Evolutionary conservation across 2,888 invertebrate species (phyloP), one percentile per base, ranked within the genome.

Genomic region (Synergus japonicus): DNA sequence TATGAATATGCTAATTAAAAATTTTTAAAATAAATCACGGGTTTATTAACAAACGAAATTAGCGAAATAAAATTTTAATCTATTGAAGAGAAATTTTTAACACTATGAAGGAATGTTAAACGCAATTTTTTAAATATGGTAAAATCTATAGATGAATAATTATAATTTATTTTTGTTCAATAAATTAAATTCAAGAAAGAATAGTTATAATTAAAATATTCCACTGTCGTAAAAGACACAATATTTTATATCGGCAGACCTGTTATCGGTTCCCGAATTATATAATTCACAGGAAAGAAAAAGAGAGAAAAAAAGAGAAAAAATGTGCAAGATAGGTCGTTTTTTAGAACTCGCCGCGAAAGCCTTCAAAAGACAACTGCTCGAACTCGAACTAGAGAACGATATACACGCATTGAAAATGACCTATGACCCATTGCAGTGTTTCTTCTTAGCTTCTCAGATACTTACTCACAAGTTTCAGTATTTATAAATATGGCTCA

Each of bases 381-480:
- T 79, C 77, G 77, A 67, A 81, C 78, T 63, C 77, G 77, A 67
- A 81, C 78, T 63, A 78, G 76, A 49, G 77, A 81, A 82, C 76
- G 67, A 69, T 64, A 80, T 79, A 79, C 80, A 79, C 78, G 66
- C 81, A 79, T 79, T 80, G 67, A 76, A 67, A 82, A 83, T 83
- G 83, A 83, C 82, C 83, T 82, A 77, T 82, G 82, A 79, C 78
- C 83, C 76, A 64, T 43, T 76, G 76, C 78, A 79, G 77, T 76
- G 67, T 78, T 67, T 73, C 65, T 82, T 29, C 29, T 29, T 80
- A 77, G 77, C 69, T 80, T 78, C 37, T 73, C 73, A 54, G 54
- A 73, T 73, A 73, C 29, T 3, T 29, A 29, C 37, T 73, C 37
- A 73, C 49, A 73, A 73, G 54, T 29, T 73, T 54, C n/a, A 54